Evolutionary conservation across 1,140 invertebrate species (phyloP).

Genomic region (Anastrepha obliqua): DNA sequence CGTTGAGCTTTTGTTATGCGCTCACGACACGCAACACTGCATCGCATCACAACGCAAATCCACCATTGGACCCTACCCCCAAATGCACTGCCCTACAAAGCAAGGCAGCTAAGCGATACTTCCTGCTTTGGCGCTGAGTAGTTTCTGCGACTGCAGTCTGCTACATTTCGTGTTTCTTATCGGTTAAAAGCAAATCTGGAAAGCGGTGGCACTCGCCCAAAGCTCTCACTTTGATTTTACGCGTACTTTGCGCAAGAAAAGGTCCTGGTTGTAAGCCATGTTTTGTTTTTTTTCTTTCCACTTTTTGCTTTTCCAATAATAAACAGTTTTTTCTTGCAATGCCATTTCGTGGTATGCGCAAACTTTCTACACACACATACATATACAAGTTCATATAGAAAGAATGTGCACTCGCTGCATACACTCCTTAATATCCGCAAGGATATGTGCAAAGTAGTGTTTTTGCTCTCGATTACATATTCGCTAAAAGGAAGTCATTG

Average conservation of each 20-base stretch:
- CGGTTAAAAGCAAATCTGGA: neutral
- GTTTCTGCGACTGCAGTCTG: neutral
- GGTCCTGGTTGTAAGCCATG: no score
- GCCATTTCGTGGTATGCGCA: neutral
- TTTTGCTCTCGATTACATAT: slow-evolving; percentile 40
- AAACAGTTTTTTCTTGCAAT: neutral
- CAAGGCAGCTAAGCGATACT: neutral
- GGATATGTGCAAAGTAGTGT: neutral
- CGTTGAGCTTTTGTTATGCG: slow-evolving; percentile 7
- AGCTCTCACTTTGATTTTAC: neutral
- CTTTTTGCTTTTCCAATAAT: neutral
- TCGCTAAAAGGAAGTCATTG: slow-evolving; percentile 21
- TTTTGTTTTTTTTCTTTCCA: neutral
- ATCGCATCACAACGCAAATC: neutral
- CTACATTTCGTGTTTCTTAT: slow-evolving; percentile 13
- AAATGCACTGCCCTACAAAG: slow-evolving; percentile 1
- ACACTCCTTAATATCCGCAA: neutral
- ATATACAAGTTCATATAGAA: neutral
- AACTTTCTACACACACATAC: neutral
- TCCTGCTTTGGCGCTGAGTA: neutral
- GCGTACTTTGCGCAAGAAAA: no score
- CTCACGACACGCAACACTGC: slow-evolving; percentile 22
- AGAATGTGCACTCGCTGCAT: neutral
- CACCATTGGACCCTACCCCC: neutral
- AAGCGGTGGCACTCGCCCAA: slow-evolving; percentile 2